Evolutionary conservation across 2,797 vertebrate species (phyloP), one percentile per base, ranked within the genome.

Genomic region (Coregonus sp.): DNA sequence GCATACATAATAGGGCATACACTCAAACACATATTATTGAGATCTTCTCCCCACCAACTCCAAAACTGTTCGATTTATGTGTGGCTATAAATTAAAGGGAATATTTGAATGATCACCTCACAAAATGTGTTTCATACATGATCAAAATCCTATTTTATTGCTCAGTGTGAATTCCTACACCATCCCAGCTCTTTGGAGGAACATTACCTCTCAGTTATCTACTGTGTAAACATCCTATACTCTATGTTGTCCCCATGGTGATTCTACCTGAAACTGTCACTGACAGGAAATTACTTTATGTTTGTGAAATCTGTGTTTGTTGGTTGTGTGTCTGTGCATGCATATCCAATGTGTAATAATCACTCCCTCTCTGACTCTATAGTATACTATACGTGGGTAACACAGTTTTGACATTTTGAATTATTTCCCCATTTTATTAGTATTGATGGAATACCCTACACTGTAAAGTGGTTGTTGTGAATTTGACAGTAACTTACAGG

Each of bases 171-270:
- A 61, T 20, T 61, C 59, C 59, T 25, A 9, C 20, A 25, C 1
- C 16, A 20, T 63, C 59, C n/a, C 20, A 63, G 9, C 7, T 63
- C 20, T 25, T 63, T 63, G 9, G 20, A 11, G 6, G 59, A 63
- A 63, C 59, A 63, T 25, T 56, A 18, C 51, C 67, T n/a, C 33
- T 72, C 70, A 4, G 29, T 33, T 4, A 72, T 54, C 29, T 16
- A 54, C 29, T n/a, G 51, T 56, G 51, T 9, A 52, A 33, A 56
- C 70, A 54, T 33, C 18, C 52, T 18, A 56, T 40, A 40, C 7
- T 70, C 16, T 16, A 33, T 9, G 51, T 72, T 51, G 70, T 72
- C 51, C 31, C 70, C 70, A 54, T 54, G 51, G 51, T 16, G 51
- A 69, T 37, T 18, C 35, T 69, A 40, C 18, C 14, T 11, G 2